Evolutionary conservation across 1,140 invertebrate genomes (phyloP).

Genomic region (Drosophila mayri): DNA sequence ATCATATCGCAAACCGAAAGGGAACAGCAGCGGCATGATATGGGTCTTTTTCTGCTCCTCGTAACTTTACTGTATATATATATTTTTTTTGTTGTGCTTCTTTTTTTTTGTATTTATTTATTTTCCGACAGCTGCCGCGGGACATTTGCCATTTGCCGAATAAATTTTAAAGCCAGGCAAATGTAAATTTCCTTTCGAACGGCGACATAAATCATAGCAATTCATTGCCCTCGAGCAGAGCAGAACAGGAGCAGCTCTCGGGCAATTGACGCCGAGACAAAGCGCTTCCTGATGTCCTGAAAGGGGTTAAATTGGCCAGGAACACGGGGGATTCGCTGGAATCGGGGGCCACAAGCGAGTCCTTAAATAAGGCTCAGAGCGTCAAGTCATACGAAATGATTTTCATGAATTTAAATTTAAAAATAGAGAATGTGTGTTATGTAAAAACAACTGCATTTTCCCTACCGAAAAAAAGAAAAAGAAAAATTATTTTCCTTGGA

Average conservation of each 20-base stretch:
- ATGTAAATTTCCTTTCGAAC: constrained; percentile 31
- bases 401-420: constrained; percentile 12
- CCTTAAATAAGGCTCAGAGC: constrained; percentile 14
- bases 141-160: constrained; percentile 28
- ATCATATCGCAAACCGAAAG: constrained; percentile 57
- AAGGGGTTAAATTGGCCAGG: constrained; percentile 45
- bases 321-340: constrained; percentile 15
- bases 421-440: no score
- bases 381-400: neutral
- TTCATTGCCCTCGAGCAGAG: constrained; percentile 28
- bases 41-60: constrained; percentile 41
- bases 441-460: neutral
- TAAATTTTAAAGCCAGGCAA: constrained; percentile 44
- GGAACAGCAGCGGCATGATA: constrained; percentile 35
- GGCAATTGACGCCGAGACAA: constrained; percentile 45
- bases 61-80: constrained; percentile 17
- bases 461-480: neutral
- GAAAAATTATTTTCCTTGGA: neutral
- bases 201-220: constrained; percentile 50
- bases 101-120: constrained; percentile 1
- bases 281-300: constrained; percentile 41
- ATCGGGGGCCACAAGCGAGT: constrained; percentile 7
- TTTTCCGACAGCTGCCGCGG: constrained; percentile 33
- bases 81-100: neutral
- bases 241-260: constrained; percentile 1